phyloP scores from a whole-genome alignment of 2,113 vertebrate genomes.

The Otolemur garnettii region DNA sequence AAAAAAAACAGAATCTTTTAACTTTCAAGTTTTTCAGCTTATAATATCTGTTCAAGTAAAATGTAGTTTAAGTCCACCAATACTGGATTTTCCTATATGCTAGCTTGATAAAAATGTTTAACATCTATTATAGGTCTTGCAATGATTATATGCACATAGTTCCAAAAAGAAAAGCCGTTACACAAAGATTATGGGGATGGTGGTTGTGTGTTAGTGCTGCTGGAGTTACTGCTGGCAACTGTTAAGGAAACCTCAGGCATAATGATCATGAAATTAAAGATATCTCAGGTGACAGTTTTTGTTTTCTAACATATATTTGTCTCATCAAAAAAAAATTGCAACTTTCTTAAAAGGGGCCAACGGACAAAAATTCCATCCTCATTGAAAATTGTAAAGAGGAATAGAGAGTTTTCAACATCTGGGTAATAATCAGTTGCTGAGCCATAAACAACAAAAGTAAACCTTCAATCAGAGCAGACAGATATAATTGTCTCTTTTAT shows the following conservation, averaged over 20 bases:
- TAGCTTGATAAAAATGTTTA: conserved; percentile 3
- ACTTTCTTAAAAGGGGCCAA: neutral
- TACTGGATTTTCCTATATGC: neutral
- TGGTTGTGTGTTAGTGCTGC: neutral
- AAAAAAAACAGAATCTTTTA: neutral
- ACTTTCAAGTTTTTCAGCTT: neutral
- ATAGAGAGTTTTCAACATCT: conserved; percentile 57
- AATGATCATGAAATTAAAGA: conserved; percentile 32
- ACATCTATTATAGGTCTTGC: neutral
- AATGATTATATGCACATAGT: neutral
- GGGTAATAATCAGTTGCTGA: conserved; percentile 65
- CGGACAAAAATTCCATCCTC: conserved; percentile 44
- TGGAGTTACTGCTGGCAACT: neutral
- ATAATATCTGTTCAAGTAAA: conserved; percentile 24
- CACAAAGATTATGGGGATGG: neutral
- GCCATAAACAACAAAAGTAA: conserved; percentile 59
- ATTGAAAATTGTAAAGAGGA: conserved; percentile 51
- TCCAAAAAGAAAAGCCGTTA: neutral
- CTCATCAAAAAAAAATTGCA: conserved; percentile 6
- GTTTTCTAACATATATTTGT: conserved; percentile 23
- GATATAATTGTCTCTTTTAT: conserved; percentile 58
- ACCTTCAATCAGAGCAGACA: conserved; percentile 56
- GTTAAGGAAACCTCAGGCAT: neutral
- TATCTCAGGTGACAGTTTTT: neutral
- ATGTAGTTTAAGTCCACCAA: neutral